These are phyloP conservation scores for Acanthosepion pharaonis DNA, from an alignment of 2,888 invertebrate genomes.

Conservation along the genomic window DNA sequence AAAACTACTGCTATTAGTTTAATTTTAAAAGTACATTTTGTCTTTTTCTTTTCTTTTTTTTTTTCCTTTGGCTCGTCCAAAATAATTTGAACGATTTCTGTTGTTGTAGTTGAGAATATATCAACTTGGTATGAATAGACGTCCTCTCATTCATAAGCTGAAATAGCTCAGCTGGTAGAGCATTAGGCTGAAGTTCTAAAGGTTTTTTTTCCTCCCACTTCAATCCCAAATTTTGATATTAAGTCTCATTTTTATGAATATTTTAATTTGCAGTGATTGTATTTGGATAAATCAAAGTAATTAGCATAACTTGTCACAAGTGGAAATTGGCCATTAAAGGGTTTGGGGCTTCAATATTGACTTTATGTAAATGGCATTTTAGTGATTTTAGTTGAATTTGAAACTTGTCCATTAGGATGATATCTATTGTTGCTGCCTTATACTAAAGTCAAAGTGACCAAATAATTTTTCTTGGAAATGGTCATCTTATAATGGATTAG, in stretches of 20 bases:
- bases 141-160: background rate
- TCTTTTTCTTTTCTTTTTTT: background rate
- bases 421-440: background rate
- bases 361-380: background rate
- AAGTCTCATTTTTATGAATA: too few species aligned
- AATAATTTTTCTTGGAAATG: background rate
- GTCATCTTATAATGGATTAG: background rate
- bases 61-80: background rate
- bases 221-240: too few species aligned
- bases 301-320: too few species aligned
- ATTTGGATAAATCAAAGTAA: too few species aligned
- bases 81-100: background rate
- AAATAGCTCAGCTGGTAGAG: background rate
- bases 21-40: background rate
- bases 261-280: too few species aligned
- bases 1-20: background rate
- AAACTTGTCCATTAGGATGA: background rate
- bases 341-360: background rate
- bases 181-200: too few species aligned
- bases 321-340: too few species aligned
- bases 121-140: background rate
- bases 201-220: too few species aligned
- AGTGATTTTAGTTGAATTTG: too few species aligned
- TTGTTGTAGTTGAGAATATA: background rate
- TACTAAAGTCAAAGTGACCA: background rate